Percentiles rank a stretch among this genome's conserved stretches.
These are phyloP conservation scores for Acronicta alni DNA, from an alignment of 2,888 invertebrate genomes.

Conservation along the genomic window DNA sequence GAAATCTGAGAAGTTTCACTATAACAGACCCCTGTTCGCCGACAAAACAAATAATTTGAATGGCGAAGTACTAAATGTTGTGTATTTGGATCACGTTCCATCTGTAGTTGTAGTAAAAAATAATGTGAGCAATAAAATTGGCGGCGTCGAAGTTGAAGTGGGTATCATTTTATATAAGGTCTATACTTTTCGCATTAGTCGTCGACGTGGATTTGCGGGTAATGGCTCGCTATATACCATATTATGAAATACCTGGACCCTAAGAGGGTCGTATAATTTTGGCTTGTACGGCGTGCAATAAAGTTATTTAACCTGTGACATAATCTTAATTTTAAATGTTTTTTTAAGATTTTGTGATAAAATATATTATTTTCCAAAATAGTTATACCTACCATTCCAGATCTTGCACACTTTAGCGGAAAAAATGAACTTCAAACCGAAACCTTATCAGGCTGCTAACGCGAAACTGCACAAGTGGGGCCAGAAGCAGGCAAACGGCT, in stretches of 20 bases:
- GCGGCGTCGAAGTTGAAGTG: slow-evolving; percentile 93
- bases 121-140: slow-evolving; percentile 79
- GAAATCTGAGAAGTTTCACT: slow-evolving; percentile 90
- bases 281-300: too few species aligned
- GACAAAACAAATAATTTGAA: slow-evolving; percentile 90
- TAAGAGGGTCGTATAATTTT: too few species aligned
- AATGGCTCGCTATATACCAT: too few species aligned
- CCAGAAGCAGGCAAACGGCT: slow-evolving; percentile 89
- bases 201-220: too few species aligned
- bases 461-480: slow-evolving; percentile 92
- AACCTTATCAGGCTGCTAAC: slow-evolving; percentile 91
- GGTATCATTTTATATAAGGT: slow-evolving; percentile 42
- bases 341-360: too few species aligned
- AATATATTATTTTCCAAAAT: too few species aligned
- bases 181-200: too few species aligned
- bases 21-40: slow-evolving; percentile 83
- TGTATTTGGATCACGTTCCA: slow-evolving; percentile 92
- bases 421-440: slow-evolving; percentile 92
- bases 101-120: slow-evolving; percentile 86
- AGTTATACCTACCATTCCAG: slow-evolving; percentile 75
- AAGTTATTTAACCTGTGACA: too few species aligned
- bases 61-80: slow-evolving; percentile 90
- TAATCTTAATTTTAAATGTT: too few species aligned
- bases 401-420: slow-evolving; percentile 91
- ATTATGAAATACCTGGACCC: too few species aligned